A percentile compares a stretch with the other conserved stretches of the same genome.
Evolutionary conservation across 2,888 invertebrate species (phyloP).

Genomic region (Melanostoma mellinum): DNA sequence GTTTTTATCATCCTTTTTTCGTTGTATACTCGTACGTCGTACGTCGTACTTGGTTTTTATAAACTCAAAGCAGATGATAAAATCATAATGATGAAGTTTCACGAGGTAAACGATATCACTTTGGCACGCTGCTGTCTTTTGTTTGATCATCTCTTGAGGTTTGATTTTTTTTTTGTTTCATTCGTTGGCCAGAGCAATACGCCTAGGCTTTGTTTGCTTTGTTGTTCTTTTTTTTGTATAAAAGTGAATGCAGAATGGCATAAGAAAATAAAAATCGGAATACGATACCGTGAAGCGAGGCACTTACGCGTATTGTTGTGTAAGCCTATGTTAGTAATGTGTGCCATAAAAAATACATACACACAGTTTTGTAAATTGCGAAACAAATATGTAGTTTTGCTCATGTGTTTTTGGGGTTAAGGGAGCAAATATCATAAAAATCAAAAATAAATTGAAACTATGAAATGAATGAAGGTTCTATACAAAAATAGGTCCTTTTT

Average conservation of each 20-base stretch:
- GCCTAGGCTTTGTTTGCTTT: background rate
- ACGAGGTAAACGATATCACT: conserved; percentile 61
- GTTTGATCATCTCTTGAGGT: conserved; percentile 31
- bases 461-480: too few species aligned
- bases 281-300: background rate
- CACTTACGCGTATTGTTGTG: too few species aligned
- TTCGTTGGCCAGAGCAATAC: conserved; percentile 2
- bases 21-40: background rate
- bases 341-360: too few species aligned
- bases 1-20: conserved; percentile 16
- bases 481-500: too few species aligned
- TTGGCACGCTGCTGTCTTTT: conserved; percentile 68
- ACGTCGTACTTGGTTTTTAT: conserved; percentile 3
- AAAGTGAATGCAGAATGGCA: background rate
- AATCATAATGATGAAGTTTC: conserved; percentile 40
- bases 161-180: conserved; percentile 14
- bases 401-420: too few species aligned
- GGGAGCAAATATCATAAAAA: too few species aligned
- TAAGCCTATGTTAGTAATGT: too few species aligned
- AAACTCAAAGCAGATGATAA: conserved; percentile 55
- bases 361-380: too few species aligned
- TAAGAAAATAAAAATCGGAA: conserved; percentile 10
- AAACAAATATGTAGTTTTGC: too few species aligned
- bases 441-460: too few species aligned
- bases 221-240: background rate